Evolutionary conservation across 2,113 vertebrate species (phyloP).

Genomic region (Calypte anna): DNA sequence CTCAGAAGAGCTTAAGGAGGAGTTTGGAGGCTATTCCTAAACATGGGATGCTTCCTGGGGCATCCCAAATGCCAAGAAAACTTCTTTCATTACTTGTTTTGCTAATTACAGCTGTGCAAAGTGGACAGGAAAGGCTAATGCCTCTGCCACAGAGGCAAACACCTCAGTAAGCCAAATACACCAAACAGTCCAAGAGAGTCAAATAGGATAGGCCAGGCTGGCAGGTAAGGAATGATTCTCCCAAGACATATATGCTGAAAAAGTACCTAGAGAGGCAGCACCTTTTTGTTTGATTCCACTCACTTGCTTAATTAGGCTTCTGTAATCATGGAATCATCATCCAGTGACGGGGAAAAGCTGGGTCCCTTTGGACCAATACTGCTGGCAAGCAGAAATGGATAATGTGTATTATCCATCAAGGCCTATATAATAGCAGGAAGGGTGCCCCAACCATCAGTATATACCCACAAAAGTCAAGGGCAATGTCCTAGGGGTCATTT

Average conservation of each 20-base stretch:
- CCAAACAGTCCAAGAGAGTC: not conserved
- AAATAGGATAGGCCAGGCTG: not conserved
- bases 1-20: not conserved
- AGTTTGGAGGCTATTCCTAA: not conserved
- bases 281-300: not conserved
- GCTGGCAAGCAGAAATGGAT: not conserved
- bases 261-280: not conserved
- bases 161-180: not conserved
- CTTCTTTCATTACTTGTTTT: not conserved
- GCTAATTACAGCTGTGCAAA: not conserved
- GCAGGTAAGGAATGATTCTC: not conserved
- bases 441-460: not conserved
- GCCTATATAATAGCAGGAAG: not conserved
- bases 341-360: not conserved
- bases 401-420: not conserved
- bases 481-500: accelerated
- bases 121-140: not conserved
- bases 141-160: not conserved
- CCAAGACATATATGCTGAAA: not conserved
- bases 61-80: not conserved
- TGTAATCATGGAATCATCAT: not conserved
- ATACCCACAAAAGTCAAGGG: not conserved
- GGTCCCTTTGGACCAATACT: not conserved
- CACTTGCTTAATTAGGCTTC: not conserved
- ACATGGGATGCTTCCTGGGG: not conserved